Evolutionary conservation across 2,797 vertebrate genomes (phyloP).

Genomic region (Bryconaethiops microstoma): DNA sequence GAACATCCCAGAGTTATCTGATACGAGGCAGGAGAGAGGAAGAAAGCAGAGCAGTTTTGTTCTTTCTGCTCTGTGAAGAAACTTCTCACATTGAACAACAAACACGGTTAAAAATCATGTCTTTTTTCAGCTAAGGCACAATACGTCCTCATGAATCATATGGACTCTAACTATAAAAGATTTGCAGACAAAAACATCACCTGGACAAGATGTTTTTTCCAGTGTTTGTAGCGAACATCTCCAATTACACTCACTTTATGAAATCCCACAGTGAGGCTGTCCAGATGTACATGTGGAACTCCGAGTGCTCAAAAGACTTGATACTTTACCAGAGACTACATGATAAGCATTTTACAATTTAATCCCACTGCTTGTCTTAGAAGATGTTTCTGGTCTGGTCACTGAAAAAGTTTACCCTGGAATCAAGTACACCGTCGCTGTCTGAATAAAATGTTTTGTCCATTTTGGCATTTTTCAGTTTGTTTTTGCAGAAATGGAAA

Average conservation of each 20-base stretch:
- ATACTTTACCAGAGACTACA: neutral
- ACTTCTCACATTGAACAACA: neutral
- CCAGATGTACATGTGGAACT: neutral
- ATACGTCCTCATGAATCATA: no score
- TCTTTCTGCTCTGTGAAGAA: slow-evolving; percentile 14
- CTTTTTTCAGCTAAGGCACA: no score
- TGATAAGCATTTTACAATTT: neutral
- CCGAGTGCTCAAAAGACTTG: neutral
- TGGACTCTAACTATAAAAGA: neutral
- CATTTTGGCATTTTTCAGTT: no score
- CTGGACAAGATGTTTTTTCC: neutral
- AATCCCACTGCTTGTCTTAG: neutral
- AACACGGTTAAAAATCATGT: neutral
- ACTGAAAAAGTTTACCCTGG: neutral
- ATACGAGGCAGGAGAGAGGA: slow-evolving; percentile 21
- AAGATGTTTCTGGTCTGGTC: neutral
- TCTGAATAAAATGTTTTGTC: no score
- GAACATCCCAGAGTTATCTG: slow-evolving; percentile 43
- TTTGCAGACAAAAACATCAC: neutral
- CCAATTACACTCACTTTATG: no score
- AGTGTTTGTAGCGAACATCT: neutral
- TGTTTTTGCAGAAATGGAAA: no score
- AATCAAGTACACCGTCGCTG: neutral
- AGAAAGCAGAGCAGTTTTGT: neutral
- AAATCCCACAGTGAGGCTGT: neutral